Evolutionary conservation across 2,888 invertebrate species (phyloP), one percentile per base, ranked within the genome.

Genomic region (Ornithoptera priamus): DNA sequence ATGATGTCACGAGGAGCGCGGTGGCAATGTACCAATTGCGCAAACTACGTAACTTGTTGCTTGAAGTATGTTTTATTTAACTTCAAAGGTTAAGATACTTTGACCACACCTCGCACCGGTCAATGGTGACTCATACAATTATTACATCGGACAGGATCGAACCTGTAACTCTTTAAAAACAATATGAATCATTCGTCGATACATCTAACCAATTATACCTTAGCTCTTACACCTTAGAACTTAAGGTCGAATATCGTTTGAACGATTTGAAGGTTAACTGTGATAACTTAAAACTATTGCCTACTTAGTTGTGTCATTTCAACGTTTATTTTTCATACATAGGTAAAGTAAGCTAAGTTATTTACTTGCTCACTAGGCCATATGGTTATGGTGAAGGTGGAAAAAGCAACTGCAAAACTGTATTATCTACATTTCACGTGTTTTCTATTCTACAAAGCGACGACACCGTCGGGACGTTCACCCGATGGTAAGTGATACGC

Each of bases 141-240:
- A 65, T 58, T 58, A 17, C 22, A 12, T 30, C 36, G 15, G 66
- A 67, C 71, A 69, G 68, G 74, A 71, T 65, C 46, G 61, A 72
- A 71, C 74, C 60, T 71, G 66, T 59, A 64, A 53, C 22, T 22
- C 10, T 62, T 53, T 12, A 56, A 18, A n/a, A 59, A 62, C 18
- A 62, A 20, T 7, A 50, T 70, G 69, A 69, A 10, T 66, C 66
- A 70, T 59, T 30, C 18, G 0, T 12, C 22, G 10, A 63, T 18
- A 17, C 22, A 12, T 17, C 0, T 57, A 30, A 57, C 24, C 18
- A 5, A 2, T 50, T 50, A 50, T 15, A 50, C 1, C 3, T 17
- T 17, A 50, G 12, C 50, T 17, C 50, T 17, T 50, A 50, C 18
- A 18, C 5, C 18, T 50, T 0, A 50, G 0, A 0, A 0, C 2